A percentile compares a stretch with the other conserved stretches of the same genome.
These are phyloP conservation scores for Sebastes ruberrimus DNA, from an alignment of 2,797 vertebrate genomes.

Conservation along the genomic window DNA sequence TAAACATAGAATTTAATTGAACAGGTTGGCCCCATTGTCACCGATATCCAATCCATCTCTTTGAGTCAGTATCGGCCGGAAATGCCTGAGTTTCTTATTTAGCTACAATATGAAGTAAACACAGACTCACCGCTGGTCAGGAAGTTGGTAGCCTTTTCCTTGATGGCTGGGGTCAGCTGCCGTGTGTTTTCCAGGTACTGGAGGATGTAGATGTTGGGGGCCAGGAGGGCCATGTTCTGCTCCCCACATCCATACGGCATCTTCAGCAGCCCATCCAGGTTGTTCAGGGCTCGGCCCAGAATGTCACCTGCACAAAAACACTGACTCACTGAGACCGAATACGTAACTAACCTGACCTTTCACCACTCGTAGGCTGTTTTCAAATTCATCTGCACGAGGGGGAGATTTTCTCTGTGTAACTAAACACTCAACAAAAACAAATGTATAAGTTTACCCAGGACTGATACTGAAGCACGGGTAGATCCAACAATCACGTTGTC, in stretches of 20 bases:
- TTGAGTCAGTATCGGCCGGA: too few relatives aligned
- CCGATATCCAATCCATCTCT: too few relatives aligned
- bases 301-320: constrained; percentile 80
- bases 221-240: constrained; percentile 85
- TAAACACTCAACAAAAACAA: not conserved
- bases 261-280: constrained; percentile 79
- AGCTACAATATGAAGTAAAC: not conserved
- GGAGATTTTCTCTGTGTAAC: not conserved
- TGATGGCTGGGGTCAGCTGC: constrained; percentile 76
- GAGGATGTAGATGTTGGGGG: constrained; percentile 85
- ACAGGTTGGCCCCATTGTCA: too few relatives aligned
- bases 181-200: constrained; percentile 82
- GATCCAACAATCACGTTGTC: constrained; percentile 78
- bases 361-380: not conserved
- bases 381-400: not conserved
- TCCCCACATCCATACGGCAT: constrained; percentile 88
- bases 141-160: constrained; percentile 66
- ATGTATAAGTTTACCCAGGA: constrained; percentile 76
- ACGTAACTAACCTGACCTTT: not conserved
- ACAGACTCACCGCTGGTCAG: constrained; percentile 79
- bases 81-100: too few relatives aligned
- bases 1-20: too few relatives aligned
- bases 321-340: not conserved
- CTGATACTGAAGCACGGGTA: constrained; percentile 72
- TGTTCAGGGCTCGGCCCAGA: constrained; percentile 82